Conservation (phyloP, 1,140 invertebrate species). For the Callitettix versicolor region DNA sequence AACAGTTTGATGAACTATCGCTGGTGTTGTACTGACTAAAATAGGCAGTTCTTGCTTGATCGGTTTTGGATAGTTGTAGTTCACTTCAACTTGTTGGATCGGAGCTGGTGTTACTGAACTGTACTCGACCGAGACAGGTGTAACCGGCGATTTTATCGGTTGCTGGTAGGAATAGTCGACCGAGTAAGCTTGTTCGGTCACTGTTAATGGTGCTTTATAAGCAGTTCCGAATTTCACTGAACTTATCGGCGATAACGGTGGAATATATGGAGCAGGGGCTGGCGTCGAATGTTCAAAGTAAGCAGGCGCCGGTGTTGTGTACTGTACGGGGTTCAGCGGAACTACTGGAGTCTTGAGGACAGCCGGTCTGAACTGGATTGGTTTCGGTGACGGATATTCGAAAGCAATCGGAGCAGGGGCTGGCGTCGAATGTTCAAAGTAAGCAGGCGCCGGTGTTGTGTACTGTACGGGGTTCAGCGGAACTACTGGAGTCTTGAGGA, state of each 20-base stretch:
- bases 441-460: conserved; percentile 8
- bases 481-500: conserved; percentile 16
- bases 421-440: conserved; percentile 8
- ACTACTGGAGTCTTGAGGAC: conserved; percentile 19
- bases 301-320: conserved; percentile 17
- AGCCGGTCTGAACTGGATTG: conserved; percentile 5
- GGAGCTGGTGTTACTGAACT: conserved; percentile 5
- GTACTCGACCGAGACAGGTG: not conserved
- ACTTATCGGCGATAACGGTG: not conserved
- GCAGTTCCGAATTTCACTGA: not conserved
- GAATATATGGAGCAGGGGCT: conserved; percentile 7
- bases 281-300: conserved; percentile 9
- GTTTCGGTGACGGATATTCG: conserved; percentile 10
- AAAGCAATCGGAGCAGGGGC: conserved; percentile 11
- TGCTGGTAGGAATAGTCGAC: not conserved
- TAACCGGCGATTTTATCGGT: not conserved
- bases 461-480: conserved; percentile 21
- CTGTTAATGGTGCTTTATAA: not conserved
- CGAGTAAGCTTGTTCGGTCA: not conserved
- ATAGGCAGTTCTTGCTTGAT: not conserved
- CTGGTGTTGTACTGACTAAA: not conserved
- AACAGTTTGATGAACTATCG: not conserved
- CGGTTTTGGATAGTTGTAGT: conserved; percentile 1
- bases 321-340: conserved; percentile 26
- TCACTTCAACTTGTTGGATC: not conserved